A percentile compares a stretch with the other conserved stretches of the same genome.
Evolutionary conservation across 1,140 invertebrate genomes (phyloP).

Genomic region (Pentalonia nigronervosa): DNA sequence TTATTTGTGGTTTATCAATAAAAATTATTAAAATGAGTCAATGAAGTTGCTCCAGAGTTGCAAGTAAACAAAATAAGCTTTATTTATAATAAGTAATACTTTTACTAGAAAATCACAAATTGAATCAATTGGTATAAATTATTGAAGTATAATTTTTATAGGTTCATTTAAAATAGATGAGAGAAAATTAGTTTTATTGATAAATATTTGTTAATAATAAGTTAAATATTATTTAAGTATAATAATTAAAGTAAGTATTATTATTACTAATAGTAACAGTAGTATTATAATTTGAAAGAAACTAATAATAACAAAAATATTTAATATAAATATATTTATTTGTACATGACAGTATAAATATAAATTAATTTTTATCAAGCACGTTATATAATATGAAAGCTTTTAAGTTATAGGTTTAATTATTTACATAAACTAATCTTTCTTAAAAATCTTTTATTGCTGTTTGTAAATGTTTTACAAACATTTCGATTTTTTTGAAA

Average conservation of each 20-base stretch:
- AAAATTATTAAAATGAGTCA: not conserved
- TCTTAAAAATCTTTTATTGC: not conserved
- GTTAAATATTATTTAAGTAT: not conserved
- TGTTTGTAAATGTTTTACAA: not conserved
- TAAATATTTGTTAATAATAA: not conserved
- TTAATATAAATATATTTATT: not conserved
- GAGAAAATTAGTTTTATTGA: not conserved
- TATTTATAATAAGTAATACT: not conserved
- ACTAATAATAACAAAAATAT: not conserved
- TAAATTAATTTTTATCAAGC: not conserved
- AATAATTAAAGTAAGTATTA: too few species aligned
- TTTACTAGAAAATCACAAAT: not conserved
- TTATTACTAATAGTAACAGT: not conserved
- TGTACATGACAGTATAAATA: not conserved
- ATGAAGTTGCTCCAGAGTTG: not conserved
- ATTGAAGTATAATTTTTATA: not conserved
- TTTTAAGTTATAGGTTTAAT: not conserved
- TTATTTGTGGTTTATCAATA: not conserved
- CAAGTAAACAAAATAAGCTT: not conserved
- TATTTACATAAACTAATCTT: constrained; percentile 16
- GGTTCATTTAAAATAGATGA: not conserved
- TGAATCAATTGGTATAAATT: not conserved
- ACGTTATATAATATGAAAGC: not conserved
- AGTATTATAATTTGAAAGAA: not conserved
- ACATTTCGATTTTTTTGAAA: not conserved